Percentiles rank a stretch among this genome's conserved stretches.
These are phyloP conservation scores for Clarias laeviceps DNA, from an alignment of 2,797 vertebrate species.

Conservation along the genomic window DNA sequence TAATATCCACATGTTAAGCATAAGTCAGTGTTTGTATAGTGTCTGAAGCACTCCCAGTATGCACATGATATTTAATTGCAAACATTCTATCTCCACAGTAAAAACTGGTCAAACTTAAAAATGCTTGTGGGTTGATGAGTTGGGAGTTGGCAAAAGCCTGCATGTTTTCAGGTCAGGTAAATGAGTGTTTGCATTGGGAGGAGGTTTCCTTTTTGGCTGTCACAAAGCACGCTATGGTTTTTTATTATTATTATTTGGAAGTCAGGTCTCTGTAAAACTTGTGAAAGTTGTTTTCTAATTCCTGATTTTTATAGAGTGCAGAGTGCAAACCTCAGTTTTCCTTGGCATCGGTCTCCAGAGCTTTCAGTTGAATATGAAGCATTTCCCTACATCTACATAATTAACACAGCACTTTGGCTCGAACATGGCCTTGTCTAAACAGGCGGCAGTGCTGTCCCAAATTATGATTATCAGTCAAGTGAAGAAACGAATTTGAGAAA, in stretches of 20 bases:
- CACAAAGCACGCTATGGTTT: constrained; percentile 18
- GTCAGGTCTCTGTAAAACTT: neutral
- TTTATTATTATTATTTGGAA: neutral
- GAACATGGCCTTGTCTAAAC: neutral
- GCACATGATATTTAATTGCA: constrained; percentile 16
- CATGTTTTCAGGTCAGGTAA: neutral
- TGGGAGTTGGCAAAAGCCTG: neutral
- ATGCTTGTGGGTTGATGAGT: constrained; percentile 9
- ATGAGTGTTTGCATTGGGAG: constrained; percentile 56
- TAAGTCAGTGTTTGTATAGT: neutral
- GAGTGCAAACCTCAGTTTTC: constrained; percentile 32
- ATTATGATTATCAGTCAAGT: neutral
- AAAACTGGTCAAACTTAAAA: constrained; percentile 18
- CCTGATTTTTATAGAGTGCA: constrained; percentile 21
- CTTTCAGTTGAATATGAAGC: constrained; percentile 4
- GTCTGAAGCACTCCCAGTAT: constrained; percentile 20
- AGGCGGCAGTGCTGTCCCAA: neutral
- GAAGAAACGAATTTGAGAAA: neutral
- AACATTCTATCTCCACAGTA: neutral
- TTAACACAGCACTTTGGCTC: neutral
- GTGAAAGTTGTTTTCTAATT: neutral
- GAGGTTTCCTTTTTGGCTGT: constrained; percentile 37
- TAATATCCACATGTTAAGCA: neutral
- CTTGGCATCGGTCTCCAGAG: constrained; percentile 8
- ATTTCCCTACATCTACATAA: constrained; percentile 8